Percentiles rank a stretch among this genome's conserved stretches.
phyloP scores from a whole-genome alignment of 1,140 invertebrate species.

The Drosophila fuyamai region DNA sequence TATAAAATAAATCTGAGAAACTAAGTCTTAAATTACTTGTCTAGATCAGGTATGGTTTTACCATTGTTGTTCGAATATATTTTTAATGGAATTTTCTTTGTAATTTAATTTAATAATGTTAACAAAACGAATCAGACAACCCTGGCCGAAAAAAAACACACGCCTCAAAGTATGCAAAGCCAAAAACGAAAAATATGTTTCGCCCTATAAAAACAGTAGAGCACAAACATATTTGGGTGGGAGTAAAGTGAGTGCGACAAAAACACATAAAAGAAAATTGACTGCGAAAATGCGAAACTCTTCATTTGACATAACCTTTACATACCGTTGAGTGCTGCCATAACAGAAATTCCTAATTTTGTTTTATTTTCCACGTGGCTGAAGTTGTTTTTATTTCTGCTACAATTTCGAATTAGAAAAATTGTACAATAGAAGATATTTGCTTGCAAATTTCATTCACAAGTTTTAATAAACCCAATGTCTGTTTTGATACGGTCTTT shows the following conservation, averaged over 20 bases:
- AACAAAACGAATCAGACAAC: slow-evolving; percentile 15
- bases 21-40: too few species aligned
- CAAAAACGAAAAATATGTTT: slow-evolving; percentile 59
- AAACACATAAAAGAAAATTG: slow-evolving; percentile 77
- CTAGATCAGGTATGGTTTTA: too few species aligned
- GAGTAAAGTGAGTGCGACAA: slow-evolving; percentile 16
- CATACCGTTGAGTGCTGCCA: slow-evolving; percentile 16
- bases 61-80: too few species aligned
- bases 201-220: slow-evolving; percentile 50
- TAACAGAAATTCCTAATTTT: slow-evolving; percentile 7
- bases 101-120: background rate
- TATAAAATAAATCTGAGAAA: too few species aligned
- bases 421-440: too few species aligned
- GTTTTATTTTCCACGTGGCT: slow-evolving; percentile 35
- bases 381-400: slow-evolving; percentile 20
- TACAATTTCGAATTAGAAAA: too few species aligned
- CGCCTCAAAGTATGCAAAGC: slow-evolving; percentile 46
- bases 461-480: too few species aligned
- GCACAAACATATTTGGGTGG: slow-evolving; percentile 8
- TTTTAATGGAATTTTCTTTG: too few species aligned
- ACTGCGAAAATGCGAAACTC: slow-evolving; percentile 71
- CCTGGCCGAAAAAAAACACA: slow-evolving; percentile 4
- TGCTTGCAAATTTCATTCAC: too few species aligned
- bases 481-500: too few species aligned
- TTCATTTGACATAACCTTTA: slow-evolving; percentile 11